Evolutionary conservation across 35 echinoderm and acorn worm species (phyloP), one percentile per base, ranked within the genome.

Genomic region (Apostichopus californicus): DNA sequence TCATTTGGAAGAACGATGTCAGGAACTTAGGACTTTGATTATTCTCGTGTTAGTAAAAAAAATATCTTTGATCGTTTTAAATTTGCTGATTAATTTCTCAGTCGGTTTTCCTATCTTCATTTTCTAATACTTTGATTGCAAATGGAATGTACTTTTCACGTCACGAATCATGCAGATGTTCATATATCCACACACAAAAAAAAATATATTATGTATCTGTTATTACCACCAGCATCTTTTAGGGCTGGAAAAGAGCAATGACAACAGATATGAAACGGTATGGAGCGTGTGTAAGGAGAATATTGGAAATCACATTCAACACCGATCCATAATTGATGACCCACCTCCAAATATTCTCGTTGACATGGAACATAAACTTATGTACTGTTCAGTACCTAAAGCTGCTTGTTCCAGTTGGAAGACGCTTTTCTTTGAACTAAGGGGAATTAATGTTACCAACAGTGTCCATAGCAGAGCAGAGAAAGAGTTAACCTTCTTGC

Each of bases 361-460:
- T 6, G 86, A 87, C 64, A 9, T 52, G 58, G 64, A 92, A 52
- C 8, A 80, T 57, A 92, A 80, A 61, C 90, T 92, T 10, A 14
- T 92, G 18, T 92, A 92, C 25, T 92, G 90, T 55, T 46, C 23
- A 11, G 78, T 92, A 20, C 90, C 90, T 8, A 92, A 92, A 56
- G 90, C 56, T 11, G 90, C 90, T 13, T 79, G 90, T 57, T 77
- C 90, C 8, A 92, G 90, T 59, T 92, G 90, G 90, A 78, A 80
- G 22, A 80, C 34, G 11, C 52, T 92, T 28, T 81, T 80, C 58
- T 81, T 92, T 52, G 78, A 52, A 46, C 90, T 92, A 13, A 53
- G 58, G 5, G 90, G 90, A 24, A 66, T 64, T 20, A 80, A 92
- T 7, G 14, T 56, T 4, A 83, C 77, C 8, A 64, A 70, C 18